Evolutionary conservation across 1,140 invertebrate species (phyloP).

Genomic region (Myzus persicae): DNA sequence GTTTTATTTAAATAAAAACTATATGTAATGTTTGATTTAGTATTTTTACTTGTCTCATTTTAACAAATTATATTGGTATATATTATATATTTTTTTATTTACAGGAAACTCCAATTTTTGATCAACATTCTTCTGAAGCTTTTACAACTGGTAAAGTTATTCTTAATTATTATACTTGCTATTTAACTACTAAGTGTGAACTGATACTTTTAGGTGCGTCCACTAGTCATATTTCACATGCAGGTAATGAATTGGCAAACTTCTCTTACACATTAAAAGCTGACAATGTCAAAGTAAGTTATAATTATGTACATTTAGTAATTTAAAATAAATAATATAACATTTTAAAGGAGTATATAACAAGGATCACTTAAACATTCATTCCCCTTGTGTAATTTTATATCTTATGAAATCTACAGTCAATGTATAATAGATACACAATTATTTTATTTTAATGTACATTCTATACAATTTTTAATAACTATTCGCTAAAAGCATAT

Average conservation of each 20-base stretch:
- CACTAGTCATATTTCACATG: background rate
- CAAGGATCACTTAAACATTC: background rate
- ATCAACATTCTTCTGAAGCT: background rate
- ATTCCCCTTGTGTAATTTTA: background rate
- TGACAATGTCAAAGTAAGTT: background rate
- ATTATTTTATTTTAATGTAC: too few relatives aligned
- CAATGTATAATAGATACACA: too few relatives aligned
- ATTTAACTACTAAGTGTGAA: background rate
- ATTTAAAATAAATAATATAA: background rate
- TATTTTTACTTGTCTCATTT: too few relatives aligned
- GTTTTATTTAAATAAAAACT: too few relatives aligned
- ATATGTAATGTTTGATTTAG: too few relatives aligned
- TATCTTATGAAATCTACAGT: too few relatives aligned
- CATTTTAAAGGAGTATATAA: background rate
- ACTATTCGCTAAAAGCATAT: too few relatives aligned
- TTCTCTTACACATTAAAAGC: background rate
- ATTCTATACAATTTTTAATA: too few relatives aligned
- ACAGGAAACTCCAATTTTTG: background rate
- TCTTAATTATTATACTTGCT: background rate
- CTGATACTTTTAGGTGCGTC: background rate
- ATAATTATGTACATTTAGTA: background rate
- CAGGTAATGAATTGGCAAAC: background rate
- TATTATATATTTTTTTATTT: background rate
- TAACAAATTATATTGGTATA: too few relatives aligned
- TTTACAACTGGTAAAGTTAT: background rate